Percentiles rank a stretch among this genome's conserved stretches.
Conservation (phyloP, 2,888 invertebrate species). For the Ectemnius cavifrons region DNA sequence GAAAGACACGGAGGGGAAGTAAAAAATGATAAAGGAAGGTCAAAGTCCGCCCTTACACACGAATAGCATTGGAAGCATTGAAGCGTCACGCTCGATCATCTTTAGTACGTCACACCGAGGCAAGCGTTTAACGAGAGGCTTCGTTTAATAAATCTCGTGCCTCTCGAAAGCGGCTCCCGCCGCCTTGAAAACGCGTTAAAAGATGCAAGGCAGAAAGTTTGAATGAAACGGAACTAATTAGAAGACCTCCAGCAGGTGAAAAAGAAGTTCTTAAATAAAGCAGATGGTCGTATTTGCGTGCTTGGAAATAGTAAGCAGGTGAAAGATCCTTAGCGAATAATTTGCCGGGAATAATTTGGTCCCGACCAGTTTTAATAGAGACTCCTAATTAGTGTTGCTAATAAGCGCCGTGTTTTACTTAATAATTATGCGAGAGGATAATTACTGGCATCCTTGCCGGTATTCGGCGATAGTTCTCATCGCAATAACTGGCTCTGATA, state of each 20-base stretch:
- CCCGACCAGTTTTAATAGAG: constrained; percentile 15
- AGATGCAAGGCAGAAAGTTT: background rate
- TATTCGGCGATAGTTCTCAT: background rate
- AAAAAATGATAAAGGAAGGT: no score
- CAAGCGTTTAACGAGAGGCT: background rate
- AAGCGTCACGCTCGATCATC: constrained; percentile 1
- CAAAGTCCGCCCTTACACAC: no score
- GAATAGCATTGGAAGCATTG: constrained; percentile 9
- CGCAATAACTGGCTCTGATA: no score
- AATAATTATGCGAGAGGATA: constrained; percentile 7
- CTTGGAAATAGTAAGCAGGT: constrained; percentile 11
- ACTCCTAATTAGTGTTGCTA: constrained; percentile 26
- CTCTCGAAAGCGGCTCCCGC: background rate
- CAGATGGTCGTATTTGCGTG: constrained; percentile 11
- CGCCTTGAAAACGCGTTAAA: constrained; percentile 4
- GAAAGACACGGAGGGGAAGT: no score
- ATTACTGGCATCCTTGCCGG: background rate
- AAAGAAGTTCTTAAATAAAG: constrained; percentile 14
- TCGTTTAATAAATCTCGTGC: background rate
- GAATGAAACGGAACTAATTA: constrained; percentile 31
- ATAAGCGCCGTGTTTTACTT: background rate
- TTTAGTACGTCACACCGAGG: background rate
- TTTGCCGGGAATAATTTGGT: constrained; percentile 9
- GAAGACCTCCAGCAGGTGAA: background rate
- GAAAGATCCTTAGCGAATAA: background rate